phyloP scores from a whole-genome alignment of 2,113 vertebrate genomes.

The Bos taurus region DNA sequence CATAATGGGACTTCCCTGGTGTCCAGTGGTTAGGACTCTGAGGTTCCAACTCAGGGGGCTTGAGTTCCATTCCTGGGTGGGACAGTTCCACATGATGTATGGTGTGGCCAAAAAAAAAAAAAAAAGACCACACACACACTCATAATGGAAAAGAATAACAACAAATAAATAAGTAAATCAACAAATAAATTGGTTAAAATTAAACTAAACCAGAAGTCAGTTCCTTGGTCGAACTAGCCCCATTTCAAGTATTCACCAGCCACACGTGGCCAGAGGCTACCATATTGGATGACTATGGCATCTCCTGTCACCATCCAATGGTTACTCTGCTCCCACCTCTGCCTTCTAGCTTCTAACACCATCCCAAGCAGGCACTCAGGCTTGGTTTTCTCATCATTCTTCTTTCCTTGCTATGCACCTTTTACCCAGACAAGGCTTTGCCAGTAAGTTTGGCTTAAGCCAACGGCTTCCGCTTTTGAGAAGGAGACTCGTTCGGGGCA shows the following conservation, averaged over 20 bases:
- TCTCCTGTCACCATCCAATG: rapidly evolving
- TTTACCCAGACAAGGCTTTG: not conserved
- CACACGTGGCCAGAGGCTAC: rapidly evolving
- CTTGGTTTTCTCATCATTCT: not conserved
- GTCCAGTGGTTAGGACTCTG: not conserved
- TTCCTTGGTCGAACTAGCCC: rapidly evolving
- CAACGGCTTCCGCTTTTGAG: not conserved
- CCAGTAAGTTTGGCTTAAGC: not conserved
- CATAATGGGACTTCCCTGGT: not conserved
- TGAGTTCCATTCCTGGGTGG: not conserved
- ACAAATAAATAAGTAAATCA: not conserved
- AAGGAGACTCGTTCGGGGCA: not conserved
- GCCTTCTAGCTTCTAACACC: not conserved
- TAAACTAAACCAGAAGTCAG: not conserved
- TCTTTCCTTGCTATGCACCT: not conserved
- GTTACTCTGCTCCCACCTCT: not conserved
- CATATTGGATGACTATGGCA: rapidly evolving
- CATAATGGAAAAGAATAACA: not conserved
- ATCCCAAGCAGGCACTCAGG: not conserved
- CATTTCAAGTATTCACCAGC: not conserved
- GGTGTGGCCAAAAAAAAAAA: not conserved
- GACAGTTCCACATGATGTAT: not conserved
- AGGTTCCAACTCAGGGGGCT: not conserved
- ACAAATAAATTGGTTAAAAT: not conserved
- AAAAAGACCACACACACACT: not conserved